Conservation (phyloP, 2,888 invertebrate genomes). For the Tachina fera region DNA sequence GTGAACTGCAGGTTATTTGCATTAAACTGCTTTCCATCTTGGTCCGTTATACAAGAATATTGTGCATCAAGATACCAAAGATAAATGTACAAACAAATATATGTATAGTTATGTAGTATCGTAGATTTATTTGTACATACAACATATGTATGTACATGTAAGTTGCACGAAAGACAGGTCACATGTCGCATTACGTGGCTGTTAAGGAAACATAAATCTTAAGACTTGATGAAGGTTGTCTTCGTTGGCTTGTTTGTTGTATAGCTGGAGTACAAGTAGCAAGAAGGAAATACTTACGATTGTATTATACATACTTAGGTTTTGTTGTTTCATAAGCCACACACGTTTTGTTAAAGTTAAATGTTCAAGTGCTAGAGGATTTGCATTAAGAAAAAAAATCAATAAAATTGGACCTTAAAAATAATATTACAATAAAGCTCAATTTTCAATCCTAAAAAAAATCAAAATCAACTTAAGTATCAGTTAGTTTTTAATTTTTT, state of each 20-base stretch:
- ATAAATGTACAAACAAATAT: constrained; percentile 6
- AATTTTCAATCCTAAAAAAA: too few species aligned
- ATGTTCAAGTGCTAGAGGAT: not conserved
- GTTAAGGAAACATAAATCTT: constrained; percentile 60
- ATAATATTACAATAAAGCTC: not conserved
- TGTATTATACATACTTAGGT: not conserved
- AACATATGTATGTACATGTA: not conserved
- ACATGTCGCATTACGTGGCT: constrained; percentile 58
- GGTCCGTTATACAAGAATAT: not conserved
- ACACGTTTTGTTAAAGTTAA: not conserved
- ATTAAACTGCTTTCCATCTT: not conserved
- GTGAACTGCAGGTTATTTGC: not conserved
- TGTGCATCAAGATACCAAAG: constrained; percentile 27
- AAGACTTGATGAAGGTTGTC: constrained; percentile 49
- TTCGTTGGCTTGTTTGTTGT: not conserved
- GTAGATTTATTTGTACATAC: constrained; percentile 39
- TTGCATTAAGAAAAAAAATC: not conserved
- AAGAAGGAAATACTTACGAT: constrained; percentile 28
- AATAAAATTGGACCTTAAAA: not conserved
- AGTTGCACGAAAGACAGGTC: constrained; percentile 51
- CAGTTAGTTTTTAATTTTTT: too few species aligned
- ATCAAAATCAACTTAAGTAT: too few species aligned
- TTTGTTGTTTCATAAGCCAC: not conserved
- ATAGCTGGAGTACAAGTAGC: not conserved
- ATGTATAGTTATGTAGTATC: not conserved